Evolutionary conservation across 2,113 vertebrate species (phyloP).

Genomic region (Phrynosoma platyrhinos): DNA sequence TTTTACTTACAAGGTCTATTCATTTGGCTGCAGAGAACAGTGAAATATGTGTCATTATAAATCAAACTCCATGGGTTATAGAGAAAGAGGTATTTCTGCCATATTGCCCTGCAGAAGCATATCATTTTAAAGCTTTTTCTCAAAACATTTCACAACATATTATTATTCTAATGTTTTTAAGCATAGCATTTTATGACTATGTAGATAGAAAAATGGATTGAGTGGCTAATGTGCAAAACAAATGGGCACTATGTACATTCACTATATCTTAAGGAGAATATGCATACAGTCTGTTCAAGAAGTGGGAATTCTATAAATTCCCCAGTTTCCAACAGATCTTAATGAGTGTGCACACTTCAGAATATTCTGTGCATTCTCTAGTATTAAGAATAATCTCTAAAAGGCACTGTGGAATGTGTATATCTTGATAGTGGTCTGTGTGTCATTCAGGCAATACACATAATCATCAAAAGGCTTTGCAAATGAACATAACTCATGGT

Average conservation of each 20-base stretch:
- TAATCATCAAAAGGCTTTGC: too few species aligned
- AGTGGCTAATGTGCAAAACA: background rate
- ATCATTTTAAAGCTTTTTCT: background rate
- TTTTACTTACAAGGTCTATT: slow-evolving; percentile 35
- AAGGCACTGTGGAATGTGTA: too few species aligned
- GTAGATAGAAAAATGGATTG: background rate
- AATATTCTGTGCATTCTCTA: too few species aligned
- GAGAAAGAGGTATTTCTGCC: background rate
- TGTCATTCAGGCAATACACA: too few species aligned
- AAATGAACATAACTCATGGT: too few species aligned
- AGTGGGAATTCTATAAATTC: background rate
- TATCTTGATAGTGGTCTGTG: too few species aligned
- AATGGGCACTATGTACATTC: background rate
- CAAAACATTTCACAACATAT: background rate
- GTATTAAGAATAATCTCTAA: too few species aligned
- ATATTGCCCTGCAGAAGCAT: background rate
- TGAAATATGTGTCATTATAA: slow-evolving; percentile 24
- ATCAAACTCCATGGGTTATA: slow-evolving; percentile 30
- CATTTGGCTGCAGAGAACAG: slow-evolving; percentile 28
- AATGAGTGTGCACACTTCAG: too few species aligned
- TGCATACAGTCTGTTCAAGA: background rate
- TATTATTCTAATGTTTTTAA: background rate
- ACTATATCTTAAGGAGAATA: background rate
- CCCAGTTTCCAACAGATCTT: background rate
- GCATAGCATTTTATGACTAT: background rate